Evolutionary conservation across 2,797 vertebrate species (phyloP).

Genomic region (Darevskia nairensis): DNA sequence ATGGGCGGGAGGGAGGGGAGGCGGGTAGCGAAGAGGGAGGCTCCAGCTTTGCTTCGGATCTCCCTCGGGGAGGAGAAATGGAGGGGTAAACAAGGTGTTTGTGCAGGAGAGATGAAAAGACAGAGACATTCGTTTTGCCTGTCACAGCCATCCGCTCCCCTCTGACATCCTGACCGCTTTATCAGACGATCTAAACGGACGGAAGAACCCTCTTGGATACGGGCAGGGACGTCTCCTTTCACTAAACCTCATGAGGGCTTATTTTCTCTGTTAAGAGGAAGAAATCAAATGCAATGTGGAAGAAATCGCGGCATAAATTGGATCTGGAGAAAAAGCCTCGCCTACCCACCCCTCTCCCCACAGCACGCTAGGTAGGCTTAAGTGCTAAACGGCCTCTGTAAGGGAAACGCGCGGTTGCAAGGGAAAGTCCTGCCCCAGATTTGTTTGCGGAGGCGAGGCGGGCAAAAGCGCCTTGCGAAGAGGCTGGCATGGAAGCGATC

Average conservation of each 20-base stretch:
- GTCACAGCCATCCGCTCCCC: neutral
- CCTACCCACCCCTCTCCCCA: neutral
- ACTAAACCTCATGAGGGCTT: neutral
- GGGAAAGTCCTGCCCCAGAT: neutral
- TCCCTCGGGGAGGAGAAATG: conserved; percentile 8
- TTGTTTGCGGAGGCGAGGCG: neutral
- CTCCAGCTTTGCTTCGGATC: neutral
- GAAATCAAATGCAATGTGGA: neutral
- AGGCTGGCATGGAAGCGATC: no score
- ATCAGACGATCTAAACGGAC: neutral
- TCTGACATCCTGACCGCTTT: neutral
- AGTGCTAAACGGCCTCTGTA: neutral
- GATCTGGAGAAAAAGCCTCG: neutral
- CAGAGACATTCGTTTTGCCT: neutral
- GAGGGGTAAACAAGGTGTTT: conserved; percentile 8
- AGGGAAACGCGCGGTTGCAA: neutral
- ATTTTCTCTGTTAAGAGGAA: neutral
- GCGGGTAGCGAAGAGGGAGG: conserved; percentile 23
- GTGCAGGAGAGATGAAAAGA: conserved; percentile 1
- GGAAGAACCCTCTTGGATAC: conserved; percentile 8
- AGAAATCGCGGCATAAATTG: neutral
- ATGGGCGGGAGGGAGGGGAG: neutral
- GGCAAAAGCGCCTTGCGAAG: neutral
- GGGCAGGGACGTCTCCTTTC: neutral
- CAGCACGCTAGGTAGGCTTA: no score